These are phyloP conservation scores for Cataglyphis cursor DNA, from an alignment of 2,888 invertebrate genomes.

Conservation along the genomic window DNA sequence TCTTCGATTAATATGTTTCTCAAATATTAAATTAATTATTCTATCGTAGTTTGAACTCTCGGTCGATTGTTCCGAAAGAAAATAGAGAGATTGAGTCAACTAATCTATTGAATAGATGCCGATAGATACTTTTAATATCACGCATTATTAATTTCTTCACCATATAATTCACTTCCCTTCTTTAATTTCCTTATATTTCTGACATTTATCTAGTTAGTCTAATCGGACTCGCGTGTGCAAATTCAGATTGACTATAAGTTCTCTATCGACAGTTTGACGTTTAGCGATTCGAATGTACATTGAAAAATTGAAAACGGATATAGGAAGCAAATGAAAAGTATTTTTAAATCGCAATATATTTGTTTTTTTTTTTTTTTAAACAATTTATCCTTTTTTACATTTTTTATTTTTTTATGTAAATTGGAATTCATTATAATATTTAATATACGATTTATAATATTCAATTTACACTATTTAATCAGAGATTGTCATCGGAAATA, in stretches of 20 bases:
- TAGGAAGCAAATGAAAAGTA: background rate
- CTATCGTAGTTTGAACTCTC: background rate
- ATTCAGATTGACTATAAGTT: background rate
- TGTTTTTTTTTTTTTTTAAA: too few relatives aligned
- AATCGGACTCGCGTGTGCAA: background rate
- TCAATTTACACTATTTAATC: background rate
- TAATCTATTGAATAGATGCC: constrained; percentile 4
- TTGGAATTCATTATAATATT: background rate
- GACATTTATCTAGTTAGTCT: background rate
- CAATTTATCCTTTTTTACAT: background rate
- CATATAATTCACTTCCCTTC: background rate
- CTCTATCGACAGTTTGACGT: background rate
- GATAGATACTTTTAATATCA: background rate
- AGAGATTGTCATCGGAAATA: background rate
- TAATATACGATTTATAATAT: constrained; percentile 1
- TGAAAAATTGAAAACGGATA: background rate
- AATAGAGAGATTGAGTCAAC: background rate
- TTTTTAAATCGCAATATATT: background rate
- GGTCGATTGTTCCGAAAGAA: background rate
- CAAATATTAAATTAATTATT: constrained; percentile 27
- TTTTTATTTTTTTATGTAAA: background rate
- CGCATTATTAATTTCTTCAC: background rate
- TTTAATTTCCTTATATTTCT: background rate
- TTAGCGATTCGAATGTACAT: background rate
- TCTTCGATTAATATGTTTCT: constrained; percentile 25